phyloP scores from a whole-genome alignment of 2,113 vertebrate genomes.

The Ceyx melanurus region DNA sequence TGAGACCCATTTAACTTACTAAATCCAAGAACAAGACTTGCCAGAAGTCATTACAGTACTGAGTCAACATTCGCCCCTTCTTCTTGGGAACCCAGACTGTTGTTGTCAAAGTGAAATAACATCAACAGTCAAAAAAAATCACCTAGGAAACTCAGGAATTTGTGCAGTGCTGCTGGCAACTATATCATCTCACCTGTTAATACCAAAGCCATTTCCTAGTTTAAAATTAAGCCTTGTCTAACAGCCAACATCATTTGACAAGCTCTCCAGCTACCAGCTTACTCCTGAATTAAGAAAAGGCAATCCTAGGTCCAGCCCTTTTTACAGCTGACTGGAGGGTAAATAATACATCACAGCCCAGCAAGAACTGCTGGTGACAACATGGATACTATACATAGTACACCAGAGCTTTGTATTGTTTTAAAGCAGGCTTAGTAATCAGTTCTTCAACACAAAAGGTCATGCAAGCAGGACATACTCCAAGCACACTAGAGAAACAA shows the following conservation, averaged over 20 bases:
- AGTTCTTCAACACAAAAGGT: neutral
- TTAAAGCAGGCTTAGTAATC: neutral
- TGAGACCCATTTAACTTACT: neutral
- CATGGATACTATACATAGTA: neutral
- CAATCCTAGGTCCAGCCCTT: neutral
- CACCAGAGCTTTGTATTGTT: neutral
- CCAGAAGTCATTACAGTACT: slow-evolving; percentile 25
- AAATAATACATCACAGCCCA: neutral
- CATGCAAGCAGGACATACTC: neutral
- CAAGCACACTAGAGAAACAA: neutral
- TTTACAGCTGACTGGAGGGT: neutral
- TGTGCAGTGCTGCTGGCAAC: neutral
- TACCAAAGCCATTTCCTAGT: neutral
- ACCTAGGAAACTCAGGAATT: neutral
- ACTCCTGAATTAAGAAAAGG: neutral
- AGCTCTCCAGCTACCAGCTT: neutral
- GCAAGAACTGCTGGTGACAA: neutral
- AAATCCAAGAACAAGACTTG: slow-evolving; percentile 23
- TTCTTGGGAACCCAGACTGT: neutral
- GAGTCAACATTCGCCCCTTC: neutral
- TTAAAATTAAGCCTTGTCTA: neutral
- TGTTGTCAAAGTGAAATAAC: slow-evolving; percentile 14
- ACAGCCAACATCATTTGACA: neutral
- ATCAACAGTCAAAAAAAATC: neutral
- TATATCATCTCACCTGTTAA: neutral